A percentile compares a stretch with the other conserved stretches of the same genome.
phyloP scores from a whole-genome alignment of 2,113 vertebrate genomes.

The Colius striatus region DNA sequence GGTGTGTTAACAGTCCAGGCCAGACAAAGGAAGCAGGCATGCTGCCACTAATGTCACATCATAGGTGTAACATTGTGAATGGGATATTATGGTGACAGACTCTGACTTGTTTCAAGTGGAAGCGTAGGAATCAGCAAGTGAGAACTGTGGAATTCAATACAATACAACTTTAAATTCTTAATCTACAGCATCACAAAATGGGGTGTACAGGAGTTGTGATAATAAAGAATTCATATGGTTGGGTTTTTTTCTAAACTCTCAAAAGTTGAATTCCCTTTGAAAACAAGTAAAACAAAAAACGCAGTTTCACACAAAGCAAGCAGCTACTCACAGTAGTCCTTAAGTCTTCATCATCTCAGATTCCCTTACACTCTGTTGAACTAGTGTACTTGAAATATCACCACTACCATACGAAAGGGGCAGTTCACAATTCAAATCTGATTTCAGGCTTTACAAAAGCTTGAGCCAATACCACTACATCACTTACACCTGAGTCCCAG shows the following conservation, averaged over 20 bases:
- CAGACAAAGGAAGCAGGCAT: background rate
- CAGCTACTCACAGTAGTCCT: background rate
- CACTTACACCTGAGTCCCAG: background rate
- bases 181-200: background rate
- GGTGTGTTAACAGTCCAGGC: background rate
- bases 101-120: background rate
- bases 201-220: background rate
- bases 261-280: background rate
- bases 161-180: background rate
- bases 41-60: background rate
- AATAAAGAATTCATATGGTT: background rate
- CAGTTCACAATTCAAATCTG: background rate
- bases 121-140: background rate
- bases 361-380: background rate
- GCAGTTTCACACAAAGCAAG: background rate
- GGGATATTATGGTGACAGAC: background rate
- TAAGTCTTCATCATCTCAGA: background rate
- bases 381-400: background rate
- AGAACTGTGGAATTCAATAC: background rate
- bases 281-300: background rate
- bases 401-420: background rate
- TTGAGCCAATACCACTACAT: background rate
- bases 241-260: background rate
- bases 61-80: background rate
- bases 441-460: conserved; percentile 2